Evolutionary conservation across 1,140 invertebrate species (phyloP).

Genomic region (Drosophila leontia): DNA sequence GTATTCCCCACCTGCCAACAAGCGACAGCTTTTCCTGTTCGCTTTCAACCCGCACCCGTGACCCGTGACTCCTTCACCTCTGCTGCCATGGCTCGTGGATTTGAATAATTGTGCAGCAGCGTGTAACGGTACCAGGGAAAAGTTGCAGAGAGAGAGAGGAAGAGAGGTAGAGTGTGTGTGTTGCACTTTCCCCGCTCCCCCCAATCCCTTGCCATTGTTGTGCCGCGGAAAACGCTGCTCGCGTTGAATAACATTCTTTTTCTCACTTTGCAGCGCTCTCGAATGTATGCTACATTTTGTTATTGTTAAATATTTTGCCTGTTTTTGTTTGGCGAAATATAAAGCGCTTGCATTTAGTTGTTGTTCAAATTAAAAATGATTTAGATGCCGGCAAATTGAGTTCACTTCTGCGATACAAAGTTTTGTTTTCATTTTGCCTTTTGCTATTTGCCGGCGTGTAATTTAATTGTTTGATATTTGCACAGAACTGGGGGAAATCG

Average conservation of each 20-base stretch:
- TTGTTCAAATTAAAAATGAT: conserved; percentile 82
- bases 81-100: conserved; percentile 75
- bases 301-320: conserved; percentile 62
- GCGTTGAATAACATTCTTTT: conserved; percentile 36
- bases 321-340: conserved; percentile 30
- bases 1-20: conserved; percentile 27
- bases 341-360: conserved; percentile 47
- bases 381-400: conserved; percentile 81
- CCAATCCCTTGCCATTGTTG: conserved; percentile 45
- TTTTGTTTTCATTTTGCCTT: conserved; percentile 59
- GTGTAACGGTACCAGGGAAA: conserved; percentile 56
- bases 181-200: conserved; percentile 23
- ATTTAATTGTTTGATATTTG: conserved; percentile 80
- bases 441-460: conserved; percentile 51
- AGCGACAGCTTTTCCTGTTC: conserved; percentile 15
- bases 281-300: conserved; percentile 64
- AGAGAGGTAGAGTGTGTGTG: conserved; percentile 1
- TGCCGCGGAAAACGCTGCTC: conserved; percentile 31
- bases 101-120: conserved; percentile 82
- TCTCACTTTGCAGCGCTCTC: conserved; percentile 42
- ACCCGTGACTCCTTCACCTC: conserved; percentile 35
- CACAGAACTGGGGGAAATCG: conserved; percentile 12
- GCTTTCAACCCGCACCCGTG: not conserved
- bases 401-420: conserved; percentile 52
- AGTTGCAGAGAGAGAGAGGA: conserved; percentile 10